Evolutionary conservation across 1,140 invertebrate genomes (phyloP).

Genomic region (Frieseomelitta varia): DNA sequence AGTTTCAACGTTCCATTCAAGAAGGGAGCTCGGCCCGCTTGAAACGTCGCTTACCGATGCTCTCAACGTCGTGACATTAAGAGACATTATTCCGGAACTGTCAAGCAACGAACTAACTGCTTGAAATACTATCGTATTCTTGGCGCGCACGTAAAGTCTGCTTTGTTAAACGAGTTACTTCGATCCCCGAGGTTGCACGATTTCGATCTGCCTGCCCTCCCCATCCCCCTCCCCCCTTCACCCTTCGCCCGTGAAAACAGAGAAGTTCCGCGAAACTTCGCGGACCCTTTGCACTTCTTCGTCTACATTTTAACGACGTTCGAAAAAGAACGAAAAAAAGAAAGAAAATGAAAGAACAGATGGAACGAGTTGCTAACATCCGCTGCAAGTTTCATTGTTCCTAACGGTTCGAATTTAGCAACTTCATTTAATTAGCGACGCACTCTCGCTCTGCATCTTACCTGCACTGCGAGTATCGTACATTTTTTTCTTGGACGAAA

Average conservation of each 20-base stretch:
- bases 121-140: slow-evolving; percentile 45
- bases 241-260: neutral
- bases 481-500: too few species aligned
- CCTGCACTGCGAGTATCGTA: too few species aligned
- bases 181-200: slow-evolving; percentile 24
- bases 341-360: neutral
- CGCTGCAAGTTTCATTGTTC: neutral
- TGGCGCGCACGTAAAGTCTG: slow-evolving; percentile 26
- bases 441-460: neutral
- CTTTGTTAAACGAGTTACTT: slow-evolving; percentile 59
- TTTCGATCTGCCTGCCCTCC: neutral
- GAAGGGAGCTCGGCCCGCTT: slow-evolving; percentile 23
- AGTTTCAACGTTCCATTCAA: slow-evolving; percentile 57
- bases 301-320: neutral
- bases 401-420: neutral
- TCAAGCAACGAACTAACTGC: slow-evolving; percentile 38
- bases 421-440: neutral
- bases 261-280: slow-evolving; percentile 18
- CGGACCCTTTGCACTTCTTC: too few species aligned
- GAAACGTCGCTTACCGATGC: slow-evolving; percentile 61
- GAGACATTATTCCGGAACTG: slow-evolving; percentile 57
- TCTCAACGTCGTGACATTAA: slow-evolving; percentile 55
- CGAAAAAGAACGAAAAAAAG: neutral
- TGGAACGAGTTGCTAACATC: neutral
- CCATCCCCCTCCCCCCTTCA: neutral